Evolutionary conservation across 2,113 vertebrate species (phyloP).

Genomic region (Phyllostomus hastatus): DNA sequence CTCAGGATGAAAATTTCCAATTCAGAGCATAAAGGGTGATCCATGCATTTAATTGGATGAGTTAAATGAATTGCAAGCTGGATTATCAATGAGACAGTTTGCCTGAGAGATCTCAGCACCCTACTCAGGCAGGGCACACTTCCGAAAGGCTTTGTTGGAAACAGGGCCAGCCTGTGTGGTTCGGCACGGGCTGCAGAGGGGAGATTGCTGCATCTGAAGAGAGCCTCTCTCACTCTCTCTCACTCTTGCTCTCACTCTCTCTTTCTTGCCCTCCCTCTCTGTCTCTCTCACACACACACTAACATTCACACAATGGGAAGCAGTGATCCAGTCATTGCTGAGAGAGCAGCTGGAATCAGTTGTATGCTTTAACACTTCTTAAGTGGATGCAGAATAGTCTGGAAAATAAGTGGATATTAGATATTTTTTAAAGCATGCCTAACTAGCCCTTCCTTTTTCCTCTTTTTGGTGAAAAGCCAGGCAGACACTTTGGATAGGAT

Average conservation of each 20-base stretch:
- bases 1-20: neutral
- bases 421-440: neutral
- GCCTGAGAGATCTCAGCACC: neutral
- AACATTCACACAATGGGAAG: neutral
- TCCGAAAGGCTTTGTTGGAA: neutral
- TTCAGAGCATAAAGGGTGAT: neutral
- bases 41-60: neutral
- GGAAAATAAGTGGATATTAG: neutral
- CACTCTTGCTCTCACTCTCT: too few species aligned
- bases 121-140: neutral
- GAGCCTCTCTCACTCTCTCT: neutral
- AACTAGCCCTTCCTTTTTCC: neutral
- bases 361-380: neutral
- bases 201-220: neutral
- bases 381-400: neutral
- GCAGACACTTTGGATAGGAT: neutral
- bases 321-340: neutral
- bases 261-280: neutral
- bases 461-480: neutral
- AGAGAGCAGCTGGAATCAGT: neutral
- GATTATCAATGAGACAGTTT: neutral
- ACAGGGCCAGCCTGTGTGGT: neutral
- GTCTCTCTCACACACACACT: too few species aligned
- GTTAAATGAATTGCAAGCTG: neutral
- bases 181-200: neutral